Evolutionary conservation across 2,113 vertebrate species (phyloP).

Genomic region (Madoqua kirkii): DNA sequence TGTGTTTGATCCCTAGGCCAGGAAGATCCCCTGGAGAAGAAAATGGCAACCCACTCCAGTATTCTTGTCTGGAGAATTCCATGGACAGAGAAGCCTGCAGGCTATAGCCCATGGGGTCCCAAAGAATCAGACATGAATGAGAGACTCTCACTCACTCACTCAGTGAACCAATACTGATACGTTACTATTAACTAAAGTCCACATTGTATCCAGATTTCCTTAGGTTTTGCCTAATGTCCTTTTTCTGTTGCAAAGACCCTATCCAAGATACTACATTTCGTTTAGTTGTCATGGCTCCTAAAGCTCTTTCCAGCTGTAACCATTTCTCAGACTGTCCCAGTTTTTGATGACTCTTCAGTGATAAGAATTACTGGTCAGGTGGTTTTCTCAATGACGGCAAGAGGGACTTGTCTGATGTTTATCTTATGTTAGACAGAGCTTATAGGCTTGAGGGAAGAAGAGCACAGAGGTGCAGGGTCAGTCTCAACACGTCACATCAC

Average conservation of each 20-base stretch:
- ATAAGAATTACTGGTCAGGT: not conserved
- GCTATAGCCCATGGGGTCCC: not conserved
- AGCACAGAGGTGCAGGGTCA: not conserved
- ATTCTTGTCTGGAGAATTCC: not conserved
- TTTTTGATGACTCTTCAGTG: not conserved
- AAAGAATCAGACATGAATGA: not conserved
- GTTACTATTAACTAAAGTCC: not conserved
- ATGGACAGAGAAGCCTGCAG: not conserved
- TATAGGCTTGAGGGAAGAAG: not conserved
- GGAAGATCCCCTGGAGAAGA: not conserved
- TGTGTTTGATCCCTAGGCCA: not conserved
- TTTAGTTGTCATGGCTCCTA: not conserved
- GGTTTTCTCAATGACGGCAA: not conserved
- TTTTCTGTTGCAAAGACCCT: not conserved
- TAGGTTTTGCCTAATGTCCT: not conserved
- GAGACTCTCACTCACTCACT: not conserved
- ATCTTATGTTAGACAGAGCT: not conserved
- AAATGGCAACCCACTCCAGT: not conserved
- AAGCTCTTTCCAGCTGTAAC: not conserved
- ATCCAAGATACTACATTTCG: not conserved
- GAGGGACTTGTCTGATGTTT: not conserved
- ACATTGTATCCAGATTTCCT: not conserved
- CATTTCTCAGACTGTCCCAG: not conserved
- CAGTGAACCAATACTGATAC: not conserved
- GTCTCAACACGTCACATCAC: not conserved